phyloP scores from a whole-genome alignment of 2,797 vertebrate genomes.

The Eidolon dupreanum region DNA sequence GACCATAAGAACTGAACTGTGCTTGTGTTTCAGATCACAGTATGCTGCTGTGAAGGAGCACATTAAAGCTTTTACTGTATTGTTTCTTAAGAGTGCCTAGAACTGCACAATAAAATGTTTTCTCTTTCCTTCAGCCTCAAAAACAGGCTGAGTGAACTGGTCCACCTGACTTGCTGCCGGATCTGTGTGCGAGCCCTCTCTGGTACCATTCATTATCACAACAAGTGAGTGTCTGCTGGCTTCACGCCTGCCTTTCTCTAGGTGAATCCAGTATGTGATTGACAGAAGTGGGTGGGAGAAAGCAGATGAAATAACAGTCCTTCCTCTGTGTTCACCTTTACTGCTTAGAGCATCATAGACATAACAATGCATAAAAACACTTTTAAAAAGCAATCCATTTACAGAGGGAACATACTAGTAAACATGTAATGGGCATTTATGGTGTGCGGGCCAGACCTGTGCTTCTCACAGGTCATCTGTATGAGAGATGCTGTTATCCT shows the following conservation, averaged over 20 bases:
- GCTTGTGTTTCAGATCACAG: neutral
- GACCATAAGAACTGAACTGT: neutral
- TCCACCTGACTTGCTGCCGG: conserved; percentile 95
- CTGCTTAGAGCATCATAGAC: neutral
- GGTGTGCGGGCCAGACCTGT: neutral
- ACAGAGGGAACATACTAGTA: neutral
- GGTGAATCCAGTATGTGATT: too few species aligned
- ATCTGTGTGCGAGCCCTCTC: conserved; percentile 95
- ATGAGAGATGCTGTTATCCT: rapidly evolving
- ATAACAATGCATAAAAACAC: neutral
- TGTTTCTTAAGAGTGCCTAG: neutral
- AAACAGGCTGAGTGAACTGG: conserved; percentile 92
- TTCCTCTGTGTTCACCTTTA: neutral
- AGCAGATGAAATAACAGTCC: neutral
- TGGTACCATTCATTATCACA: conserved; percentile 93
- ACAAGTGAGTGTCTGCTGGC: conserved; percentile 88
- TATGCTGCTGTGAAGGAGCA: neutral
- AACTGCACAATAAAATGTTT: neutral
- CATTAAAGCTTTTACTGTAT: neutral
- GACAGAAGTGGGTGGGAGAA: neutral
- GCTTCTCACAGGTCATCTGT: neutral
- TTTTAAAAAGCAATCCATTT: neutral
- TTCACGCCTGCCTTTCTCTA: neutral
- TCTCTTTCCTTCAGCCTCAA: conserved; percentile 87
- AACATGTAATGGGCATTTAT: neutral